These are phyloP conservation scores for Scarus forsteni DNA, from an alignment of 2,797 vertebrate genomes.

Conservation along the genomic window DNA sequence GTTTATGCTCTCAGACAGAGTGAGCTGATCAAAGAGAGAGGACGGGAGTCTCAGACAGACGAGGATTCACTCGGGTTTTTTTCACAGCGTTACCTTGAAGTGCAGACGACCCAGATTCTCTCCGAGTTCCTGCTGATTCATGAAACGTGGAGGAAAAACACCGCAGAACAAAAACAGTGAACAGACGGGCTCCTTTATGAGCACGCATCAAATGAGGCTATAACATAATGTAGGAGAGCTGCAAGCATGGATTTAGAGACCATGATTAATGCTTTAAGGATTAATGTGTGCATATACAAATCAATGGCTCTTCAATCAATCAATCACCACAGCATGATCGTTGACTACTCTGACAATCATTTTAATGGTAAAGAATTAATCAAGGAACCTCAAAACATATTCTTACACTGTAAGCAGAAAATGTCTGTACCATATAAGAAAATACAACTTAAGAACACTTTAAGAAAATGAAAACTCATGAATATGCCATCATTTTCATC, in stretches of 20 bases:
- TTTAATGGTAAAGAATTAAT: too few relatives aligned
- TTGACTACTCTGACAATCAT: too few relatives aligned
- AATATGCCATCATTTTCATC: too few relatives aligned
- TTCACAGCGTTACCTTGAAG: constrained; percentile 42
- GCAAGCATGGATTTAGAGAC: background rate
- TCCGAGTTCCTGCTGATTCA: constrained; percentile 48
- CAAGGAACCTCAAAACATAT: too few relatives aligned
- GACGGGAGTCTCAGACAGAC: constrained; percentile 32
- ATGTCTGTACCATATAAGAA: too few relatives aligned
- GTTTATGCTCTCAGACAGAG: constrained; percentile 7
- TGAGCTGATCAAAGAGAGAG: constrained; percentile 50
- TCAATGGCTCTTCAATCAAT: background rate
- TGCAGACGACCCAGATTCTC: constrained; percentile 33
- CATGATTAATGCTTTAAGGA: background rate
- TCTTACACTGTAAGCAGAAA: too few relatives aligned
- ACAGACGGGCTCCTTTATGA: constrained; percentile 3
- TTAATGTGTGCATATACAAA: background rate
- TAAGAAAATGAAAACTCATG: too few relatives aligned
- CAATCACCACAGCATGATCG: too few relatives aligned
- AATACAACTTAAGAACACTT: too few relatives aligned
- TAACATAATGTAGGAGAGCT: background rate
- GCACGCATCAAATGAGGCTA: background rate
- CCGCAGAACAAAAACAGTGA: background rate
- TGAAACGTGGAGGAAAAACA: constrained; percentile 14
- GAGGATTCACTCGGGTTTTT: constrained; percentile 17